Evolutionary conservation across 1,140 invertebrate genomes (phyloP).

Genomic region (Polypedilum vanderplanki): DNA sequence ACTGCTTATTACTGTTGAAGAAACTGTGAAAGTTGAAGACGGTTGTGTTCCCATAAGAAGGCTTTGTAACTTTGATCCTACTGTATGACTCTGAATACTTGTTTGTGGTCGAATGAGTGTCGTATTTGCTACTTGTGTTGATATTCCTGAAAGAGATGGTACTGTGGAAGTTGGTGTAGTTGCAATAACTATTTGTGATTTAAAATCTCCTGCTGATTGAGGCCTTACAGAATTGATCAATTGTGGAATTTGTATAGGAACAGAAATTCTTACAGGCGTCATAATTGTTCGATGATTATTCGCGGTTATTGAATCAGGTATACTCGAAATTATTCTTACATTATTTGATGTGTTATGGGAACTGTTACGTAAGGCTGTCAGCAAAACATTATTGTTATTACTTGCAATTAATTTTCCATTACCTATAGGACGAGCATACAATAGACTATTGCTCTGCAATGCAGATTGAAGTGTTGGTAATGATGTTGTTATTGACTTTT

Average conservation of each 20-base stretch:
- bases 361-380: not conserved
- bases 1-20: not conserved
- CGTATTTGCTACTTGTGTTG: not conserved
- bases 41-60: not conserved
- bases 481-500: not conserved
- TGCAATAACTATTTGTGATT: conserved; percentile 32
- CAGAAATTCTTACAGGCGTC: conserved; percentile 48
- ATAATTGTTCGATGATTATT: conserved; percentile 34
- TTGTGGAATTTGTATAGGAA: conserved; percentile 39
- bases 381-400: conserved; percentile 1
- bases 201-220: conserved; percentile 30
- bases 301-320: not conserved
- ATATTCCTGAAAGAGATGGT: not conserved
- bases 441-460: not conserved
- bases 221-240: conserved; percentile 19
- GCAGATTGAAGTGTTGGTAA: not conserved
- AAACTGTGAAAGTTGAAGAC: not conserved
- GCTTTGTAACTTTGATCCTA: not conserved
- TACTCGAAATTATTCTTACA: conserved; percentile 17
- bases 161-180: not conserved
- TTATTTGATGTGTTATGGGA: not conserved
- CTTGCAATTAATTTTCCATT: conserved; percentile 6
- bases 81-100: not conserved
- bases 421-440: not conserved
- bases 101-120: not conserved